Evolutionary conservation across 2,888 invertebrate genomes (phyloP).

Genomic region (Acanthosepion esculentum): DNA sequence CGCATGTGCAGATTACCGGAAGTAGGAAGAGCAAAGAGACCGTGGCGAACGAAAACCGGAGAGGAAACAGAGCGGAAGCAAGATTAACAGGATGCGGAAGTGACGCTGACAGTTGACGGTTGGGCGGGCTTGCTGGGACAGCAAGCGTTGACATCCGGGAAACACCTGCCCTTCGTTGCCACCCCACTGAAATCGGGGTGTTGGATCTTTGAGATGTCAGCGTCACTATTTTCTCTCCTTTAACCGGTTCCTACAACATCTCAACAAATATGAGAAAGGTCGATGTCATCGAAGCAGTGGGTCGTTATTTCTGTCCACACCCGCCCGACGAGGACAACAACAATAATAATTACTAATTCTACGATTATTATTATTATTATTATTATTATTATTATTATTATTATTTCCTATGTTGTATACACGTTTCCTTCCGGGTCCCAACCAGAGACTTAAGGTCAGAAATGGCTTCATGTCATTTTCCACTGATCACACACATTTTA

Average conservation of each 20-base stretch:
- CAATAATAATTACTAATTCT: too few species aligned
- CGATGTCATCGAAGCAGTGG: neutral
- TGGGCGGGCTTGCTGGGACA: neutral
- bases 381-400: too few species aligned
- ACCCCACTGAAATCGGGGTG: neutral
- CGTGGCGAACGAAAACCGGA: neutral
- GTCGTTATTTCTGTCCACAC: neutral
- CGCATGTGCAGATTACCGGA: neutral
- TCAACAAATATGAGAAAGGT: neutral
- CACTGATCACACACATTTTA: too few species aligned
- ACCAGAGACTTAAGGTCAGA: too few species aligned
- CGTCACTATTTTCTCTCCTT: neutral
- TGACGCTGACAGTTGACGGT: neutral
- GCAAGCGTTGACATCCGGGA: neutral
- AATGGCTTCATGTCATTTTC: too few species aligned
- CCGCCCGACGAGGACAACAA: too few species aligned
- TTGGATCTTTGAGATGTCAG: neutral
- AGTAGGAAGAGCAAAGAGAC: neutral
- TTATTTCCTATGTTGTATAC: too few species aligned
- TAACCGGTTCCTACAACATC: neutral
- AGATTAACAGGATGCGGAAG: neutral
- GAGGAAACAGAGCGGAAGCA: neutral
- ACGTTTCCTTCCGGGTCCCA: too few species aligned
- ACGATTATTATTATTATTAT: too few species aligned
- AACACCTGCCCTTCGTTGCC: neutral